Evolutionary conservation across 2,888 invertebrate species (phyloP), one percentile per base, ranked within the genome.

Genomic region (Orchestes rusci): DNA sequence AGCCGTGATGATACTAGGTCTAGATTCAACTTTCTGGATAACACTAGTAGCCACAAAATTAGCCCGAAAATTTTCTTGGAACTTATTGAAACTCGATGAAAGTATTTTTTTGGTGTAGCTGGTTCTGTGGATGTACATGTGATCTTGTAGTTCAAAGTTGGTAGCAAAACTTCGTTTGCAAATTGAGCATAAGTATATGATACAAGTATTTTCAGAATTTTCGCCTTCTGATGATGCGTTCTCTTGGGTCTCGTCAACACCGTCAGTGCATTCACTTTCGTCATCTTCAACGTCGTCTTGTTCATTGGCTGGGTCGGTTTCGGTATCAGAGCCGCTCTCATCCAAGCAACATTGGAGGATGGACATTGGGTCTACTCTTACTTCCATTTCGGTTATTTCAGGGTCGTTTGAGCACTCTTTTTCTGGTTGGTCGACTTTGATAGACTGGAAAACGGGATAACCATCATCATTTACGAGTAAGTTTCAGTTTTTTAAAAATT

Each of bases 331-430:
- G 46, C 60, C 60, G 20, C 66, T 67, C 20, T 70, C 70, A 50
- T 75, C 75, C 48, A 73, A 67, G 53, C 74, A 66, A 39, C 68
- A 78, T 56, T 80, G 77, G 33, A 81, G 63, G 55, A 82, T 76
- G 60, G 80, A 68, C 79, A 81, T 80, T 3, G 82, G 82, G 62
- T 82, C 82, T 1, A 82, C 74, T 60, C 73, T 75, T 1, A 82
- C 75, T 69, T 82, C 81, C 73, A 82, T 76, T 67, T 79, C 73
- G 39, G 73, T 73, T 38, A 69, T 64, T 59, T 67, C 66, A 40
- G 57, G 48, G 43, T 66, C 65, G 40, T 53, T 47, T n/a, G n/a
- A n/a, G n/a, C n/a, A n/a, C n/a, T n/a, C n/a, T n/a, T n/a, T n/a
- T n/a, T n/a, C n/a, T n/a, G n/a, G n/a, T n/a, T n/a, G n/a, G n/a